Evolutionary conservation across 2,797 vertebrate species (phyloP).

Genomic region (Rhinoraja longicauda): DNA sequence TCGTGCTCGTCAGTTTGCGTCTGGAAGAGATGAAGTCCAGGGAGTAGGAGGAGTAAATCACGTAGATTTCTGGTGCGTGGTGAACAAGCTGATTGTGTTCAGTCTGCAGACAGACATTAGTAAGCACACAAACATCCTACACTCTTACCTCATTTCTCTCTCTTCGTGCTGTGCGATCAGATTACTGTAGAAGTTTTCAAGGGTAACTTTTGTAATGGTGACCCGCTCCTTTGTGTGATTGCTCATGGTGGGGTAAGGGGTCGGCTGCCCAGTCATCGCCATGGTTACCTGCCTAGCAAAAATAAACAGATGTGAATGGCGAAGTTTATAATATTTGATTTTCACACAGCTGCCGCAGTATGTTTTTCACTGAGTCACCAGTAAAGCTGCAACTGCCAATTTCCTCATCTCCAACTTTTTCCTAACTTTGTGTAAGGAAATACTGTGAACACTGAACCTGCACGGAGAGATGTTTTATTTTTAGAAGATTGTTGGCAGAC

Average conservation of each 20-base stretch:
- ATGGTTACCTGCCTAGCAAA: constrained; percentile 60
- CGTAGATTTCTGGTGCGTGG: background rate
- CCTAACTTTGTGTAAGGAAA: background rate
- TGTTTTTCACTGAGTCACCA: background rate
- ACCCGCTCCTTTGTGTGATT: constrained; percentile 97
- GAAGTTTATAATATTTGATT: background rate
- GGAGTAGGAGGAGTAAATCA: constrained; percentile 29
- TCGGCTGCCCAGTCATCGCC: constrained; percentile 88
- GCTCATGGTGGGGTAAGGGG: constrained; percentile 87
- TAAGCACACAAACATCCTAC: background rate
- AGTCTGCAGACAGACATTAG: background rate
- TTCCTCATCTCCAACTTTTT: background rate
- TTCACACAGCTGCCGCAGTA: background rate
- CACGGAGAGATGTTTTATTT: background rate
- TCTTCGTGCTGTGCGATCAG: constrained; percentile 94
- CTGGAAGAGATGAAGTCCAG: background rate
- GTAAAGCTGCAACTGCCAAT: background rate
- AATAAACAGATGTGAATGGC: background rate
- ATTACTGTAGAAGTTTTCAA: constrained; percentile 98
- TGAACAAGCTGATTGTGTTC: background rate
- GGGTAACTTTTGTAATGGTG: constrained; percentile 94
- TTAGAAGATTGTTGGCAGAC: background rate
- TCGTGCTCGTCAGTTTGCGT: too few relatives aligned
- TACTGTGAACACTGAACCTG: background rate
- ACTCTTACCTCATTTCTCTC: constrained; percentile 84